These are phyloP conservation scores for Leptopterna dolabrata DNA, from an alignment of 2,888 invertebrate genomes.

Conservation along the genomic window DNA sequence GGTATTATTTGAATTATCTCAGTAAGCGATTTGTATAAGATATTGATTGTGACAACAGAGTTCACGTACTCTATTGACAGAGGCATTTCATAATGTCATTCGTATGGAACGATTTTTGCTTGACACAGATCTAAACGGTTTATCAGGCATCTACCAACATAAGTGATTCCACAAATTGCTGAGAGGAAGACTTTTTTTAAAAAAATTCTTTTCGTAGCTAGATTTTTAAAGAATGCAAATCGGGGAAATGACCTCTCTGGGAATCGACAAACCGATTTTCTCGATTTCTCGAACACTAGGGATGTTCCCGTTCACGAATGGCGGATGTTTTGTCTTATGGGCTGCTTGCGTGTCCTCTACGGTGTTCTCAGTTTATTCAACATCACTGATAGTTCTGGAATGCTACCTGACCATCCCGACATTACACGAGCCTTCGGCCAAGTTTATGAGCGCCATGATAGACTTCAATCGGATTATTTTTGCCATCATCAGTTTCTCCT, in stretches of 20 bases:
- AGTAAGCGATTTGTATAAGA: background rate
- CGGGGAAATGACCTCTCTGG: background rate
- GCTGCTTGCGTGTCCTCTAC: background rate
- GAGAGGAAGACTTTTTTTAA: too few relatives aligned
- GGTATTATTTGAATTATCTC: background rate
- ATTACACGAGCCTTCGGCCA: background rate
- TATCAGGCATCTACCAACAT: too few relatives aligned
- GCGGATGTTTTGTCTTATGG: background rate
- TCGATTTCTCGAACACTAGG: background rate
- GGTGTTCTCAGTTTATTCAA: background rate
- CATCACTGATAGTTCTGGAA: background rate
- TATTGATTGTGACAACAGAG: background rate
- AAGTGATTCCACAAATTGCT: too few relatives aligned
- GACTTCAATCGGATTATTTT: conserved; percentile 22
- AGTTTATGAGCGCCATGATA: background rate
- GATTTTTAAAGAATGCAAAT: background rate
- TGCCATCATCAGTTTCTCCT: background rate
- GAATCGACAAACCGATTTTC: background rate
- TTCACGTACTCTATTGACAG: background rate
- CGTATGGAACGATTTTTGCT: too few relatives aligned
- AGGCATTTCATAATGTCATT: background rate
- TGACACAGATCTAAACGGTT: too few relatives aligned
- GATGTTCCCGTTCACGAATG: conserved; percentile 15
- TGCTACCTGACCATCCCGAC: background rate
- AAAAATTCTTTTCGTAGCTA: background rate